Base-by-base conservation (phyloP, 2,797 vertebrate species). In the Crocodylus rhombifer region DNA sequence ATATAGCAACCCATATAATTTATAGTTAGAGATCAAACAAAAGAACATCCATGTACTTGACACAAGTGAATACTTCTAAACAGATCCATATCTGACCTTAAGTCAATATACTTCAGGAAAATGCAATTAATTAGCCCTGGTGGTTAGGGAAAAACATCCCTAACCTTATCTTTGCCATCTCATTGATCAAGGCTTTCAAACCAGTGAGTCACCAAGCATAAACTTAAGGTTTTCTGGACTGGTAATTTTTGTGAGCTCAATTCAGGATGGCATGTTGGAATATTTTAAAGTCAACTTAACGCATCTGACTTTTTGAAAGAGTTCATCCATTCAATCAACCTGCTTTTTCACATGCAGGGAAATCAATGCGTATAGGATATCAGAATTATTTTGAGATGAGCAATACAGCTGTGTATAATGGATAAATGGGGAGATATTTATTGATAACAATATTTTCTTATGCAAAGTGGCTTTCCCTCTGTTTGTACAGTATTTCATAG, bases 41-140 rank as follows among this genome's bases (percentile, higher is more conserved):
- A 92, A 82, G 23, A 61, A 63, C 51, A 84, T 55, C 36, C 83
- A 73, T 23, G 58, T 86, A 82, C 2, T 17, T 78, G 73, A 82
- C 57, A 89, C n/a, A 86, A 83, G 77, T 7, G 80, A 95, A 87
- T 7, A 28, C 15, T 77, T 89, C 65, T 73, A 21, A 87, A 83
- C 33, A 67, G 78, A 81, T 63, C 12, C 74, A n/a, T 93, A 95
- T 88, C 42, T 95, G 79, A 78, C 85, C 62, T 87, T 77, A 79
- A 84, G 79, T 85, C 57, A 89, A 62, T 82, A 67, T 23, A 64
- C 57, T 77, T 36, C 9, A 94, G 33, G n/a, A 80, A 91, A 93
- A 18, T 21, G 81, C 17, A 93, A 62, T 21, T 83, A 74, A 91
- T 51, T 51, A 51, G 42, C 42, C 42, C 88, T 26, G 51, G 51